Evolutionary conservation across 2,113 vertebrate genomes (phyloP).

Genomic region (Ancistrus triradiatus): DNA sequence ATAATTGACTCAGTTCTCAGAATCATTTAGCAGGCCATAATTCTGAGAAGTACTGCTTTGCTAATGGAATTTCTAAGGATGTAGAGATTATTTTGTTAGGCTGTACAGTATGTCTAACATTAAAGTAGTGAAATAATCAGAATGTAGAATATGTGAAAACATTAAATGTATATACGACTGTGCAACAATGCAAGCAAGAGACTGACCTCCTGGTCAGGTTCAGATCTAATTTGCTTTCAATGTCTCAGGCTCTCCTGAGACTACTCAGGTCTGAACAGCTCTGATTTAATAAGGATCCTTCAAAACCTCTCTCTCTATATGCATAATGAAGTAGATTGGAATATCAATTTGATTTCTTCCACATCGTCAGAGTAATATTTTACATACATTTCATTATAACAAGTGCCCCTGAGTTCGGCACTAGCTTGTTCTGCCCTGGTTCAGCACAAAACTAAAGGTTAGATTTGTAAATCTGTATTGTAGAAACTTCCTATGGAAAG

Average conservation of each 20-base stretch:
- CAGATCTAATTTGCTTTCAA: conserved; percentile 54
- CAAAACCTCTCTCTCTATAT: conserved; percentile 28
- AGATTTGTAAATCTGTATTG: no score
- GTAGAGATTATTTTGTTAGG: conserved; percentile 58
- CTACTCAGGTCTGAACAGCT: conserved; percentile 43
- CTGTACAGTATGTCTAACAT: no score
- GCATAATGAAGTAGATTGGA: conserved; percentile 41
- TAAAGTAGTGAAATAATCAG: conserved; percentile 29
- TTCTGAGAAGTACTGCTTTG: no score
- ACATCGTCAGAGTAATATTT: no score
- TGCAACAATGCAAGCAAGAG: conserved; percentile 42
- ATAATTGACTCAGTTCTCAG: no score
- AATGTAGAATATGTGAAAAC: conserved; percentile 52
- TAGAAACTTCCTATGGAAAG: no score
- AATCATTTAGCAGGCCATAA: no score
- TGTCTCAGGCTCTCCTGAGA: conserved; percentile 34
- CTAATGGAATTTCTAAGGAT: no score
- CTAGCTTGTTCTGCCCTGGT: no score
- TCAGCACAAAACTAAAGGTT: no score
- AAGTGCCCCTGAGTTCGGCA: no score
- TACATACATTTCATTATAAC: no score
- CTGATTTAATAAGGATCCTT: conserved; percentile 40
- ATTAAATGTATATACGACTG: conserved; percentile 49
- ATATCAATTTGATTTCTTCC: conserved; percentile 35
- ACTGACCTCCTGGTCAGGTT: conserved; percentile 51